Conservation (phyloP, 2,797 vertebrate genomes). For the Iguana delicatissima region DNA sequence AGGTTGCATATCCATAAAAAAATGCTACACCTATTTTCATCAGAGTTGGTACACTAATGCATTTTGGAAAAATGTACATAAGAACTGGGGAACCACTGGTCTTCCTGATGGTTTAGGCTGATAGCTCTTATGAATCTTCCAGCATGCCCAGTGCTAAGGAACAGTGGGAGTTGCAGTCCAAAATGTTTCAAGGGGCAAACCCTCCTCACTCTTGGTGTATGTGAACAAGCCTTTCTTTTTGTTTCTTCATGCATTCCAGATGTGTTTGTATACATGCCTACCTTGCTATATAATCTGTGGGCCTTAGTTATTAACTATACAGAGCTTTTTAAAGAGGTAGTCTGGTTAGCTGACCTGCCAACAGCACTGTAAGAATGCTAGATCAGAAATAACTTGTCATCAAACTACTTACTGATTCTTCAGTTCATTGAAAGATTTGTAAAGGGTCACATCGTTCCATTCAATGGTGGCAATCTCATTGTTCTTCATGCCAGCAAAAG, state of each 20-base stretch:
- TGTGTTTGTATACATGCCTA: background rate
- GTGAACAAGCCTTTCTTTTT: background rate
- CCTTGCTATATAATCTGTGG: background rate
- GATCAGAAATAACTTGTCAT: background rate
- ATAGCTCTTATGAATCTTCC: too few relatives aligned
- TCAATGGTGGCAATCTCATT: constrained; percentile 79
- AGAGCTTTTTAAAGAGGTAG: background rate
- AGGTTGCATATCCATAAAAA: background rate
- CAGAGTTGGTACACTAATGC: background rate
- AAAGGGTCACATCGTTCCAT: constrained; percentile 82
- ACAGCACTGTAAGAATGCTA: too few relatives aligned
- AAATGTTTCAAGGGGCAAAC: too few relatives aligned
- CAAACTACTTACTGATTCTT: constrained; percentile 80
- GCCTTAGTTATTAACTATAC: background rate
- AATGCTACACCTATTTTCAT: background rate
- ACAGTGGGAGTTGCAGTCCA: too few relatives aligned
- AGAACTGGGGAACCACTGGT: too few relatives aligned
- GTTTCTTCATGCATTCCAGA: background rate
- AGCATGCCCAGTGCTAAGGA: too few relatives aligned
- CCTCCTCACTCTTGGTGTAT: too few relatives aligned
- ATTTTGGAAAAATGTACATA: too few relatives aligned
- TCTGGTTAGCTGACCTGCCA: background rate
- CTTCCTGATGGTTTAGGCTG: too few relatives aligned
- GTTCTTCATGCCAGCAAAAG: constrained; percentile 84
- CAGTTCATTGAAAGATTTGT: constrained; percentile 80